These are phyloP conservation scores for Glyphotaelius pellucidus DNA, from an alignment of 2,888 invertebrate species.

Conservation along the genomic window DNA sequence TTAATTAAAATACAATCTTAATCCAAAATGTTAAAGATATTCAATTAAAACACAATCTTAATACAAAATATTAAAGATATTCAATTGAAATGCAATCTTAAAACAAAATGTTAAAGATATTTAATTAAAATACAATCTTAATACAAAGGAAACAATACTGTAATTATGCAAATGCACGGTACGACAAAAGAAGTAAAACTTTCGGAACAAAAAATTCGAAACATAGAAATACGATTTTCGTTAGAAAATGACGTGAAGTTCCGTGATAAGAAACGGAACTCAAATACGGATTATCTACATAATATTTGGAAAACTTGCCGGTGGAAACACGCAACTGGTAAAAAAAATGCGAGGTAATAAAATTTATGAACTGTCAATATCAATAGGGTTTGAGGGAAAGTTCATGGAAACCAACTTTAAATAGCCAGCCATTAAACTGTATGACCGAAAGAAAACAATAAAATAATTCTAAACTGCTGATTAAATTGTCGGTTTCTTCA, in stretches of 20 bases:
- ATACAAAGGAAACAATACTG: not conserved
- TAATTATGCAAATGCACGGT: not conserved
- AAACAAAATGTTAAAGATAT: not conserved
- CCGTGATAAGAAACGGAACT: conserved; percentile 36
- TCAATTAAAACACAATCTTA: not conserved
- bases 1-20: not conserved
- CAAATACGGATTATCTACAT: conserved; percentile 13
- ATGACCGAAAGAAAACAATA: not conserved
- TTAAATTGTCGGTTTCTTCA: not conserved
- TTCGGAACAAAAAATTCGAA: not conserved
- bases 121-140: not conserved
- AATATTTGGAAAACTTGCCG: not conserved
- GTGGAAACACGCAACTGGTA: conserved; percentile 18
- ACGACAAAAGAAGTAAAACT: not conserved
- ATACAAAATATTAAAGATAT: not conserved
- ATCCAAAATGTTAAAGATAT: not conserved
- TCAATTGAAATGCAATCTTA: not conserved
- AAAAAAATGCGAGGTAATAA: not conserved
- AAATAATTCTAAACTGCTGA: conserved; percentile 7
- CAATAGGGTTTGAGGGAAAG: not conserved
- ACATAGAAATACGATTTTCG: conserved; percentile 24
- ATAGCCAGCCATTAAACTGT: not conserved
- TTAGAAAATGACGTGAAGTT: conserved; percentile 14
- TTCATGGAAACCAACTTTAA: not conserved
- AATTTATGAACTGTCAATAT: conserved; percentile 48